phyloP scores from a whole-genome alignment of 2,113 vertebrate genomes.

The Uropsilus gracilis region DNA sequence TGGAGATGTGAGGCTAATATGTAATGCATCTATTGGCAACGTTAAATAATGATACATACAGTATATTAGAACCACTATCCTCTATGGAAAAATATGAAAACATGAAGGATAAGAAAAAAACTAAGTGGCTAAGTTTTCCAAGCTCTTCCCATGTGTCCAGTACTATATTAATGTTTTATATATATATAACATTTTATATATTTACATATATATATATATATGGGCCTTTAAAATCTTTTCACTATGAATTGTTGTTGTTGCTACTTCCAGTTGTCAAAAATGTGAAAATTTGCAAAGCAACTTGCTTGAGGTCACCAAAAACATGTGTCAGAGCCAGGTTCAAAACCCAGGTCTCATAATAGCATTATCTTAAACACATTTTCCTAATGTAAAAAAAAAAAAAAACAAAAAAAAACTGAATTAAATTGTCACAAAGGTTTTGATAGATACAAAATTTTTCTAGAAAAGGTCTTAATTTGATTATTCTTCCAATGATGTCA shows the following conservation, averaged over 20 bases:
- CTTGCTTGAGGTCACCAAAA: not conserved
- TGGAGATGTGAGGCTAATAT: not conserved
- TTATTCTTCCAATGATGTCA: not conserved
- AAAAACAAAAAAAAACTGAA: not conserved
- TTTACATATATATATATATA: not conserved
- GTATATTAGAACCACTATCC: not conserved
- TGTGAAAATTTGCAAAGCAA: not conserved
- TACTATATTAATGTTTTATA: not conserved
- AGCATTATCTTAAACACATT: not conserved
- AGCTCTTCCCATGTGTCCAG: not conserved
- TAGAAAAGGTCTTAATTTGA: not conserved
- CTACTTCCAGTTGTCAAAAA: not conserved
- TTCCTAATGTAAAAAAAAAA: not conserved
- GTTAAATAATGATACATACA: not conserved
- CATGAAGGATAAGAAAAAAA: not conserved
- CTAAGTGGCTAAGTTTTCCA: not conserved
- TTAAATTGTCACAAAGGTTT: not conserved
- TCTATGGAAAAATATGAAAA: not conserved
- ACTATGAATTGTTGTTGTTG: not conserved
- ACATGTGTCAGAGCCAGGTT: conserved; percentile 4
- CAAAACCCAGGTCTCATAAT: not conserved
- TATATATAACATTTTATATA: too few relatives aligned
- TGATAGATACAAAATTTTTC: not conserved
- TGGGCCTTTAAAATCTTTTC: not conserved
- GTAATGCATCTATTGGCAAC: not conserved